These are phyloP conservation scores for Pedetes capensis DNA, from an alignment of 2,113 vertebrate species.

Conservation along the genomic window DNA sequence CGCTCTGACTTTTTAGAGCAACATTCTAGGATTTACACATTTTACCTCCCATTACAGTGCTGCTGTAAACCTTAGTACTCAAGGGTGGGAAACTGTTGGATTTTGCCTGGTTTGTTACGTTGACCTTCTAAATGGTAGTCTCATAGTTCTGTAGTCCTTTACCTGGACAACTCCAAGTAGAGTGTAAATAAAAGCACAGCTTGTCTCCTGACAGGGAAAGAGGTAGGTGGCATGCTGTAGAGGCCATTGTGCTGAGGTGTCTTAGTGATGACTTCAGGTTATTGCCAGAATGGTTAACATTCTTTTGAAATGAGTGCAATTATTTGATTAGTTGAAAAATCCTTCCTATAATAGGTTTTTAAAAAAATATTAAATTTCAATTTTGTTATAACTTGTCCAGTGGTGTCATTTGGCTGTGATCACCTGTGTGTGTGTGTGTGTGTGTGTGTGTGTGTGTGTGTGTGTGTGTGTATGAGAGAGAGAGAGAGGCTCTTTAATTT, in stretches of 20 bases:
- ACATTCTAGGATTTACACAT: neutral
- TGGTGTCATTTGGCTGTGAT: neutral
- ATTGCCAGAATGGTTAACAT: neutral
- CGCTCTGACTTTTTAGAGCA: neutral
- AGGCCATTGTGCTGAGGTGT: no score
- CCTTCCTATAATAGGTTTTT: neutral
- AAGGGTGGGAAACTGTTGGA: neutral
- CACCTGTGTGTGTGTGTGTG: neutral
- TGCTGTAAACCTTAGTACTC: neutral
- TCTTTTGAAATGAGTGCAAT: constrained; percentile 32
- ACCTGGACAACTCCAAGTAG: neutral
- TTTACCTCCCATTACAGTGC: neutral
- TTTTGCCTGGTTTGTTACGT: neutral
- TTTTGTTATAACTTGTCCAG: neutral
- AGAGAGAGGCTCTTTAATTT: no score
- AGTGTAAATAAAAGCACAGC: neutral
- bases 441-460: neutral
- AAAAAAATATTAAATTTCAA: neutral
- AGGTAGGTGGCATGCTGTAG: neutral
- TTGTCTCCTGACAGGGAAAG: neutral
- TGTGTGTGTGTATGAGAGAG: neutral
- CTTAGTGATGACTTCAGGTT: neutral
- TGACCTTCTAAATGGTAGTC: neutral
- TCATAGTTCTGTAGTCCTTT: neutral
- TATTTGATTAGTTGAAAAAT: constrained; percentile 27